A percentile compares a stretch with the other conserved stretches of the same genome.
Conservation (phyloP, 2,888 invertebrate species). For the Neocrepidodera transversa region DNA sequence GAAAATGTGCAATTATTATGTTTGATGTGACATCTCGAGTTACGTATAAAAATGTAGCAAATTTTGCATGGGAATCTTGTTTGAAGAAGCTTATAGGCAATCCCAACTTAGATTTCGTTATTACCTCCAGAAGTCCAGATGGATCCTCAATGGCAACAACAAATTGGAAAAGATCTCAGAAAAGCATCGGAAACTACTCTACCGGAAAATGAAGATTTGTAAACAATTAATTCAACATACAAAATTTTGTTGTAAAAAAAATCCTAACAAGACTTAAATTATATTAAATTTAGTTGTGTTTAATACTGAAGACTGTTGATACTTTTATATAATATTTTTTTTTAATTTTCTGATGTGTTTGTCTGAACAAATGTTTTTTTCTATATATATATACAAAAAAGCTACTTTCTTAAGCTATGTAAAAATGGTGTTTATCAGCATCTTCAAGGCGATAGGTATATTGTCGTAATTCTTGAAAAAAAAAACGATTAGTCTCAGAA, state of each 20-base stretch:
- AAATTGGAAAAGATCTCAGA: slow-evolving; percentile 96
- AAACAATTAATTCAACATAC: slow-evolving; percentile 23
- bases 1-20: slow-evolving; percentile 97
- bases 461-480: too few species aligned
- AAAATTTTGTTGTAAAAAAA: slow-evolving; percentile 23
- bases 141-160: slow-evolving; percentile 96
- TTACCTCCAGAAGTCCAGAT: slow-evolving; percentile 98
- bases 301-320: slow-evolving; percentile 31
- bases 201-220: slow-evolving; percentile 96
- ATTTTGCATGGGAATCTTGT: slow-evolving; percentile 99
- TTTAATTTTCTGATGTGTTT: too few species aligned
- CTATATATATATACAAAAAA: too few species aligned
- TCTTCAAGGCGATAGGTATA: too few species aligned
- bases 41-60: slow-evolving; percentile 99
- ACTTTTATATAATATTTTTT: slow-evolving; percentile 39
- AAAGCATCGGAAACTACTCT: slow-evolving; percentile 95
- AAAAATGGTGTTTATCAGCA: too few species aligned
- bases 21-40: slow-evolving; percentile 99
- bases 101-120: slow-evolving; percentile 97
- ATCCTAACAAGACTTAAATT: slow-evolving; percentile 27
- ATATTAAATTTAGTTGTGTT: slow-evolving; percentile 37
- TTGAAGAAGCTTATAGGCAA: slow-evolving; percentile 98
- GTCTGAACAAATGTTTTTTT: too few species aligned
- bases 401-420: too few species aligned
- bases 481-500: too few species aligned